These are phyloP conservation scores for Pelusios castaneus DNA, from an alignment of 2,113 vertebrate species.

Conservation along the genomic window DNA sequence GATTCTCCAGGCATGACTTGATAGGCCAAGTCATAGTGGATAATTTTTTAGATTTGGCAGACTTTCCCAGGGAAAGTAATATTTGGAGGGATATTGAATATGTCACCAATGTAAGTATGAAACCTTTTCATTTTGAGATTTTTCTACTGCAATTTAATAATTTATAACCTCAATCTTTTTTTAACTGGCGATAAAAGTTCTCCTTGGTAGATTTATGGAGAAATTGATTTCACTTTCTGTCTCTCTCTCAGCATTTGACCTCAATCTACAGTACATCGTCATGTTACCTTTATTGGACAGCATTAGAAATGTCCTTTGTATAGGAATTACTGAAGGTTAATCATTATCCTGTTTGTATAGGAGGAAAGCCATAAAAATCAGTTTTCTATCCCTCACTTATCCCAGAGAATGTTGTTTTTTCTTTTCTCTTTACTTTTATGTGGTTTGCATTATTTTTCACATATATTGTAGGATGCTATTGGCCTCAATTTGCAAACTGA, in stretches of 20 bases:
- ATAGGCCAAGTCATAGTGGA: constrained; percentile 98
- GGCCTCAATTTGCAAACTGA: not conserved
- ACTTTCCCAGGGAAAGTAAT: constrained; percentile 96
- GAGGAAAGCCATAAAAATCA: constrained; percentile 10
- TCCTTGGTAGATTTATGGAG: constrained; percentile 1
- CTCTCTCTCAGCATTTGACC: constrained; percentile 7
- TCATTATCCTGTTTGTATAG: not conserved
- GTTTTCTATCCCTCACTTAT: constrained; percentile 18
- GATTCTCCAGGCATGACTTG: constrained; percentile 97
- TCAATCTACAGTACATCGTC: not conserved
- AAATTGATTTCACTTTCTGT: not conserved
- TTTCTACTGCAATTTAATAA: not conserved
- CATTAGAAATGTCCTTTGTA: constrained; percentile 24
- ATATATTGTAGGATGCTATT: not conserved
- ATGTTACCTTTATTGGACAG: not conserved
- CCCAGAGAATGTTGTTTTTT: not conserved
- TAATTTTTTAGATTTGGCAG: constrained; percentile 97
- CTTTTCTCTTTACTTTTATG: constrained; percentile 20
- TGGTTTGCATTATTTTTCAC: not conserved
- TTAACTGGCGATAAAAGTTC: not conserved
- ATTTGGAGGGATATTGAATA: constrained; percentile 96
- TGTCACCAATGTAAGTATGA: constrained; percentile 93
- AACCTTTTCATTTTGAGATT: constrained; percentile 31
- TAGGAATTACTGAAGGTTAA: constrained; percentile 1
- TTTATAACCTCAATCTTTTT: constrained; percentile 18